Percentiles rank a stretch among this genome's conserved stretches.
Conservation (phyloP, 1,140 invertebrate species). For the Drosophila prosaltans region DNA sequence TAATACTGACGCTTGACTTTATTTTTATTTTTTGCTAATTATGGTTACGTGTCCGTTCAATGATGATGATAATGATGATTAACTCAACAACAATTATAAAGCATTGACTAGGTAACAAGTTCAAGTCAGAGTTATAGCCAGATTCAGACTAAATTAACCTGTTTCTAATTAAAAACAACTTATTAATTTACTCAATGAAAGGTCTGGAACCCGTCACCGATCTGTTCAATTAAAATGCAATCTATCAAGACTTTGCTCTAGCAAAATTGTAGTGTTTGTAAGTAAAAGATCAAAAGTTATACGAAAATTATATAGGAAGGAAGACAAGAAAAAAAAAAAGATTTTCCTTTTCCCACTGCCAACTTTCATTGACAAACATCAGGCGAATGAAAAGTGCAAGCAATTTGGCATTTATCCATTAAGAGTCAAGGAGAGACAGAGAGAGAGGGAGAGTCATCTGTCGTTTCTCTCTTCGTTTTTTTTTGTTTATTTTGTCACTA, state of each 20-base stretch:
- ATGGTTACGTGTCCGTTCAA: constrained; percentile 46
- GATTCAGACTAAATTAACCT: constrained; percentile 54
- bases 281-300: constrained; percentile 6
- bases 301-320: background rate
- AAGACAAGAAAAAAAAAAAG: background rate
- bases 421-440: no score
- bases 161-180: constrained; percentile 59
- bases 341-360: constrained; percentile 22
- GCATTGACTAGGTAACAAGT: constrained; percentile 58
- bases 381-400: constrained; percentile 39
- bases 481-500: constrained; percentile 9
- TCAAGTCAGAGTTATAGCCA: constrained; percentile 3
- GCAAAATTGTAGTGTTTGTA: background rate
- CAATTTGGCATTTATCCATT: constrained; percentile 67
- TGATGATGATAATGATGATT: constrained; percentile 46
- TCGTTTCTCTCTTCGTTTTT: constrained; percentile 34
- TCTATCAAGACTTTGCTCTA: constrained; percentile 6
- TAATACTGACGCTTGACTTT: constrained; percentile 34
- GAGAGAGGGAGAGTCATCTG: background rate
- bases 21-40: constrained; percentile 49
- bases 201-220: constrained; percentile 31
- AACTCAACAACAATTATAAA: constrained; percentile 56
- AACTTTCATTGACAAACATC: constrained; percentile 32
- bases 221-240: constrained; percentile 8
- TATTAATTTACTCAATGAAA: constrained; percentile 64